Evolutionary conservation across 2,797 vertebrate genomes (phyloP).

Genomic region (Agapornis canus): DNA sequence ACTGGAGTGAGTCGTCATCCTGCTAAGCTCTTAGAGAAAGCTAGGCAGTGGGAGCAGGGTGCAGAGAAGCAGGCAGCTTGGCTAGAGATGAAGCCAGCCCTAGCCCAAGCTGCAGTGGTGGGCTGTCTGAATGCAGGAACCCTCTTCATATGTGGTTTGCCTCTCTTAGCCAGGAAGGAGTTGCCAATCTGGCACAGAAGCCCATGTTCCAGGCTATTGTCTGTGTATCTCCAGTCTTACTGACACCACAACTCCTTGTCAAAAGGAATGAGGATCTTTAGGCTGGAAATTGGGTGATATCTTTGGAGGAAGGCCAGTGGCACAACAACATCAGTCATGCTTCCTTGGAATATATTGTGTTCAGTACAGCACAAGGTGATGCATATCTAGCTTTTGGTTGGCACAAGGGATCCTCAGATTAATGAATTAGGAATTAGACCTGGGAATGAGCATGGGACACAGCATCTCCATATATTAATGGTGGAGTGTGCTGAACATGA

Average conservation of each 20-base stretch:
- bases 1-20: slow-evolving; percentile 52
- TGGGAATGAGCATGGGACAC: background rate
- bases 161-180: background rate
- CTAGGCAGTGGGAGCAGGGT: background rate
- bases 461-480: background rate
- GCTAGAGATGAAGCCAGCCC: background rate
- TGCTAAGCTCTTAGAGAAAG: slow-evolving; percentile 43
- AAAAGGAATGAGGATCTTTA: background rate
- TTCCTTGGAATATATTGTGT: background rate
- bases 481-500: background rate
- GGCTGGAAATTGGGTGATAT: background rate
- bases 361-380: background rate
- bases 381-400: background rate
- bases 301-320: background rate
- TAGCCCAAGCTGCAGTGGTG: background rate
- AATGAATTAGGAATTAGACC: background rate
- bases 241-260: background rate
- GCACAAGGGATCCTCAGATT: background rate
- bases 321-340: background rate
- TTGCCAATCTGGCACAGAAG: background rate
- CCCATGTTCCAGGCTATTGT: background rate
- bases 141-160: background rate
- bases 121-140: background rate
- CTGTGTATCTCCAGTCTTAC: background rate
- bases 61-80: background rate